A percentile compares a stretch with the other conserved stretches of the same genome.
phyloP scores from a whole-genome alignment of 2,888 invertebrate species.

The Pammene aurita region DNA sequence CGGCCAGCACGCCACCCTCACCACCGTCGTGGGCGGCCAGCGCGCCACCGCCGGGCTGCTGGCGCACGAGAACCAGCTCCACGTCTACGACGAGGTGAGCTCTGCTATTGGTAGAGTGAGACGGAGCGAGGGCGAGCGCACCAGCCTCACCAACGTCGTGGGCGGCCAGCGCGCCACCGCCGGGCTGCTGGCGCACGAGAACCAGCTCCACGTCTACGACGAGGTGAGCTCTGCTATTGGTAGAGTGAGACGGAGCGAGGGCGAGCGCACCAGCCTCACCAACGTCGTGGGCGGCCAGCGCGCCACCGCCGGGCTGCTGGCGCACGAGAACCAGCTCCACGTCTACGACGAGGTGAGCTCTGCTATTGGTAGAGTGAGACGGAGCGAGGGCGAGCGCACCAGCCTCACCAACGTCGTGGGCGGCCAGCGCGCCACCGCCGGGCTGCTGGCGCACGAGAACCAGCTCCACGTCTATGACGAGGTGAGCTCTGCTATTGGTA shows the following conservation, averaged over 20 bases:
- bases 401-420: constrained; percentile 60
- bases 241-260: constrained; percentile 71
- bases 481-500: constrained; percentile 49
- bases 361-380: constrained; percentile 51
- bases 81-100: too few relatives aligned
- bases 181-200: too few relatives aligned
- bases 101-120: too few relatives aligned
- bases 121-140: too few relatives aligned
- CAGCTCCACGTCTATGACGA: constrained; percentile 75
- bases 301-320: constrained; percentile 66
- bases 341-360: constrained; percentile 70
- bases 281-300: constrained; percentile 63
- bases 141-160: too few relatives aligned
- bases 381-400: constrained; percentile 62
- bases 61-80: too few relatives aligned
- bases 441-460: constrained; percentile 63
- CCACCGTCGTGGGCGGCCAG: too few relatives aligned
- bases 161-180: too few relatives aligned
- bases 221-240: too few relatives aligned
- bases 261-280: constrained; percentile 58
- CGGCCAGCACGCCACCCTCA: too few relatives aligned
- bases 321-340: constrained; percentile 68
- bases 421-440: constrained; percentile 66
- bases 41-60: too few relatives aligned
- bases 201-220: too few relatives aligned